Percentiles rank a stretch among this genome's conserved stretches.
Conservation (phyloP, 2,113 vertebrate species). For the Erythrocercus mccallii region DNA sequence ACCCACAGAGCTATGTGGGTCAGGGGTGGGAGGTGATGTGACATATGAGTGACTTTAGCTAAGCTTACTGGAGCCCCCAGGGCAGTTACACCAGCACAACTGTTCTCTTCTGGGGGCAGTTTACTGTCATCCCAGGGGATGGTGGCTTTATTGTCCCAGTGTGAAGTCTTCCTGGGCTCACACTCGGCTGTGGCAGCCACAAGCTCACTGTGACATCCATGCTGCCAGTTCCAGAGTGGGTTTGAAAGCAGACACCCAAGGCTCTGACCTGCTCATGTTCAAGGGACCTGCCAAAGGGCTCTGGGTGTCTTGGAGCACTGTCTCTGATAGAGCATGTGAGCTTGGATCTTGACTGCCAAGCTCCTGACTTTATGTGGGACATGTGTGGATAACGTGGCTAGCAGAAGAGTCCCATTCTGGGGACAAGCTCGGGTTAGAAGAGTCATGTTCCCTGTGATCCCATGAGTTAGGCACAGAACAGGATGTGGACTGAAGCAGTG, state of each 20-base stretch:
- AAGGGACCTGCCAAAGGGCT: not conserved
- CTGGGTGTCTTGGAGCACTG: not conserved
- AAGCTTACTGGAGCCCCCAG: not conserved
- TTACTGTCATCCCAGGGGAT: not conserved
- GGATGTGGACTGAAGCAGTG: not conserved
- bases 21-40: constrained; percentile 12
- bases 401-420: not conserved
- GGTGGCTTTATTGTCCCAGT: not conserved
- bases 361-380: not conserved
- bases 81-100: not conserved
- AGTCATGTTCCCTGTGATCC: not conserved
- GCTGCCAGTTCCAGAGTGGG: not conserved
- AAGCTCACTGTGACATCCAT: not conserved
- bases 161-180: not conserved
- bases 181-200: not conserved
- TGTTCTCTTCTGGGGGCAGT: not conserved
- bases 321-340: not conserved
- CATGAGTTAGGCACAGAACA: not conserved
- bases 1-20: not conserved
- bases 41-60: not conserved
- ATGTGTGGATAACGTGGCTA: not conserved
- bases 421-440: not conserved
- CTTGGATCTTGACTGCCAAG: not conserved
- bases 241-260: not conserved
- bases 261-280: not conserved